Conservation (phyloP, 2,113 vertebrate species). For the Hassar affinis region DNA sequence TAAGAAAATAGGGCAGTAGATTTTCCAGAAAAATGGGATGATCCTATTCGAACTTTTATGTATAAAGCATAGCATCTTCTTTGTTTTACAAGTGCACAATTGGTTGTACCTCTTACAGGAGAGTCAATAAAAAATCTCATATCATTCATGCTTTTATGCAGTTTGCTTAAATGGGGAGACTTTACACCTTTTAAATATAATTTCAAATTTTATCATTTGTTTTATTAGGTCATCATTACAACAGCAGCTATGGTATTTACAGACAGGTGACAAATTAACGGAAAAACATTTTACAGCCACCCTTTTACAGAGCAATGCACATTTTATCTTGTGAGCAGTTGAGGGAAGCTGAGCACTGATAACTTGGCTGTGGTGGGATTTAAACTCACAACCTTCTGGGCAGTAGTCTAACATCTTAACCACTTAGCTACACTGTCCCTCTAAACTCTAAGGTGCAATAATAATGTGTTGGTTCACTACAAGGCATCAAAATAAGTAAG, state of each 20-base stretch:
- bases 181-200: neutral
- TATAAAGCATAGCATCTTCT: neutral
- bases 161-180: neutral
- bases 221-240: neutral
- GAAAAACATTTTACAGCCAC: no score
- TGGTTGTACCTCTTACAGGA: neutral
- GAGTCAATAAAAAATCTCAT: neutral
- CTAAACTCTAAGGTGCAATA: neutral
- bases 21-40: neutral
- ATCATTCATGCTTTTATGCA: neutral
- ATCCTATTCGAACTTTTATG: neutral
- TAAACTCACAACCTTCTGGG: no score
- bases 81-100: neutral
- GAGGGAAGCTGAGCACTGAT: no score
- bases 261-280: neutral
- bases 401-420: no score
- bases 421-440: no score
- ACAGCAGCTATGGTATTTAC: neutral
- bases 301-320: no score
- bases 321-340: no score
- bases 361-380: no score
- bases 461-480: neutral
- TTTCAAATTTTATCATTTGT: neutral
- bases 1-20: neutral
- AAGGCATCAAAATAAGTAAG: neutral